Percentiles rank a stretch among this genome's conserved stretches.
Conservation (phyloP, 2,888 invertebrate species). For the Netelia fuscicornis region DNA sequence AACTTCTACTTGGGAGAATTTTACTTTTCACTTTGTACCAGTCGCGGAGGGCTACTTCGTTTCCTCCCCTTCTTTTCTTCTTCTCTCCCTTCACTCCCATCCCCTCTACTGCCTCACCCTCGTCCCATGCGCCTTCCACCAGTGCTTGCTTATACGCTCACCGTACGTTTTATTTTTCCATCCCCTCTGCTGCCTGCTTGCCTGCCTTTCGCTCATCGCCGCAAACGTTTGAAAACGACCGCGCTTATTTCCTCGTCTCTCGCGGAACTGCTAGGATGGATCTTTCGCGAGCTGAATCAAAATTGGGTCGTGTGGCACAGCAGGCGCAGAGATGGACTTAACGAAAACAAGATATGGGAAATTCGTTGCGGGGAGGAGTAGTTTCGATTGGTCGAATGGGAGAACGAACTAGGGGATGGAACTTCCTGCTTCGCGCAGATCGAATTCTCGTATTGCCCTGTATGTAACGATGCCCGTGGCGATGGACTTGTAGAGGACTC, state of each 20-base stretch:
- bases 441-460: background rate
- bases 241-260: constrained; percentile 45
- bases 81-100: constrained; percentile 4
- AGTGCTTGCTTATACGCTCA: background rate
- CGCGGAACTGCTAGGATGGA: background rate
- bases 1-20: constrained; percentile 78
- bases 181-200: background rate
- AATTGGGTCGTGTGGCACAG: constrained; percentile 38
- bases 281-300: constrained; percentile 10
- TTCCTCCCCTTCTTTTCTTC: constrained; percentile 45
- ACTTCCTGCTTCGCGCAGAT: background rate
- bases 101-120: constrained; percentile 4
- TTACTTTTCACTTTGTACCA: constrained; percentile 78
- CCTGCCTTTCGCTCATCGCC: too few relatives aligned
- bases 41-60: constrained; percentile 61
- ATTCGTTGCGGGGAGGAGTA: background rate
- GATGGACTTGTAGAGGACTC: background rate
- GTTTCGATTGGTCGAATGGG: constrained; percentile 3
- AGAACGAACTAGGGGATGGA: background rate
- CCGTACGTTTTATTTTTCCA: constrained; percentile 25
- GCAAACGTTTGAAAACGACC: background rate
- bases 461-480: background rate
- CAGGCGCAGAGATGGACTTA: constrained; percentile 9
- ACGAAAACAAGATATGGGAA: background rate
- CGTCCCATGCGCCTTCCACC: constrained; percentile 27